Percentiles rank a stretch among this genome's conserved stretches.
Evolutionary conservation across 2,113 vertebrate genomes (phyloP).

Genomic region (Gymnorhina tibicen): DNA sequence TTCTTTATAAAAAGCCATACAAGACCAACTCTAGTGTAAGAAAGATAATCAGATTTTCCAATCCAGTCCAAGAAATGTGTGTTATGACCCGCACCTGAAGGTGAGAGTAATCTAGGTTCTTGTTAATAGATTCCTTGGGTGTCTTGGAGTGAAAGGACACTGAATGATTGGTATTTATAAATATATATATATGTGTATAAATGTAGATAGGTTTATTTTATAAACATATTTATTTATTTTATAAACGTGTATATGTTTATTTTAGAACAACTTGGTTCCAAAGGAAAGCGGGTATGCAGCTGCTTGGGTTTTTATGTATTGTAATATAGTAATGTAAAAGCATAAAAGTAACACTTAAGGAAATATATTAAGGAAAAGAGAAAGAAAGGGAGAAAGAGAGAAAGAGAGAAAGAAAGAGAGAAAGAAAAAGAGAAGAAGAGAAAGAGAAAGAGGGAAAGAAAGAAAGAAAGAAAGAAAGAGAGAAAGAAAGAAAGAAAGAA

Average conservation of each 20-base stretch:
- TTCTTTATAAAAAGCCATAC: not conserved
- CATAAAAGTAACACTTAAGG: not conserved
- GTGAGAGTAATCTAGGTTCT: not conserved
- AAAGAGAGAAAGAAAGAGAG: not conserved
- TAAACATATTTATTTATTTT: not conserved
- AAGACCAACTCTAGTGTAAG: not conserved
- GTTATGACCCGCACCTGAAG: rapidly evolving
- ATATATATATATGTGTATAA: not conserved
- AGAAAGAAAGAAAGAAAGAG: not conserved
- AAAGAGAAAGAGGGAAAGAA: not conserved
- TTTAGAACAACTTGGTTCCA: not conserved
- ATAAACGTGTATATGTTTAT: not conserved
- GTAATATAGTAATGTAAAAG: not conserved
- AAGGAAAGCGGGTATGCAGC: not conserved
- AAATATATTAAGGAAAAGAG: no score
- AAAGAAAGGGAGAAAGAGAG: no score
- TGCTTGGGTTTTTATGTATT: not conserved
- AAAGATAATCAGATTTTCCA: not conserved
- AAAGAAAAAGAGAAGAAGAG: not conserved
- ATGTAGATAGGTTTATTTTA: not conserved
- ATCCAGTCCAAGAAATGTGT: not conserved
- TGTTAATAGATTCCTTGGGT: not conserved
- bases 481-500: not conserved
- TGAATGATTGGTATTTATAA: not conserved
- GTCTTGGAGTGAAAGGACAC: not conserved